Base-by-base conservation (phyloP, 2,113 vertebrate species). In the Macroglossus sobrinus region DNA sequence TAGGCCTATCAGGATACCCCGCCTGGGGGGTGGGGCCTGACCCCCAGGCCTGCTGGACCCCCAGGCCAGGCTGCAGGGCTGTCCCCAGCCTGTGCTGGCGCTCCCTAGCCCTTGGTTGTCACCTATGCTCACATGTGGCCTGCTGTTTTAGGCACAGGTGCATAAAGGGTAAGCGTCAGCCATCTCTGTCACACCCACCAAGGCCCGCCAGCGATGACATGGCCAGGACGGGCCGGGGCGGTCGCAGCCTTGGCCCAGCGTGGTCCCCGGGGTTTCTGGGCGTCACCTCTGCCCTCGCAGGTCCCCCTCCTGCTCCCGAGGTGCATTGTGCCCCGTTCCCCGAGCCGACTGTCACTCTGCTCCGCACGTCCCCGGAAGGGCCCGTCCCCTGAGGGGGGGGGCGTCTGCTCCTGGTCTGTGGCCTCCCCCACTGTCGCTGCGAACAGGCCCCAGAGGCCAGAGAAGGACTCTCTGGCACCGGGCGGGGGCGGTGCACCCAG, bases 61-160 rank as follows among this genome's bases (percentile, higher is more conserved):
- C 50, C 72, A 28, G 0, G 0, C 8, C 40, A 22, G 72, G 81
- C 80, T 26, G 43, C 30, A 6, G 22, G n/a, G 28, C 16, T 26
- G 28, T 18, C 15, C n/a, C 68, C 14, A 1, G 1, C 28, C 22
- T 3, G 0, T 14, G 68, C 10, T 28, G 45, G 45, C 12, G 30
- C 10, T 4, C 53, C 30, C 84, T 14, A 5, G 21, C 3, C 6
- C 28, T 38, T 4, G 22, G 13, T 40, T 45, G 94, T 50, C 89
- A 66, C 2, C 3, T 13, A 4, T 24, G 7, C 33, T 57, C 19
- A 9, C 8, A 10, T 30, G 10, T 22, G 9, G 1, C 11, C 19
- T 19, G 0, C 13, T 13, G 45, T 78, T 57, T 59, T 38, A 40
- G 15, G 28, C 10, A n/a, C 53, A 95, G 45, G 53, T 38, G 45